Evolutionary conservation across 2,888 invertebrate species (phyloP).

Genomic region (Eristalinus aeneus): DNA sequence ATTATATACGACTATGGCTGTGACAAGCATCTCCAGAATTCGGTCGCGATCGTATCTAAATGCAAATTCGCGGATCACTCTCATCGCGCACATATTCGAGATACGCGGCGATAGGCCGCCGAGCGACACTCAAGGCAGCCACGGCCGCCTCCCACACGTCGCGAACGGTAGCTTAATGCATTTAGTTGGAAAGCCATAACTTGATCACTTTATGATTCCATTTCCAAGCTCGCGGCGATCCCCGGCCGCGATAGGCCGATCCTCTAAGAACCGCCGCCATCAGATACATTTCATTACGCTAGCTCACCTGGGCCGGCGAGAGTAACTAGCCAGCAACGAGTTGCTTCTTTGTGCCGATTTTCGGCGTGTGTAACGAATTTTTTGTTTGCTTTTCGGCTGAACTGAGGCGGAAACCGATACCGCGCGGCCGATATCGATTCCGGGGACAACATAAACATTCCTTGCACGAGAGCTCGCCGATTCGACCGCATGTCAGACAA

Average conservation of each 20-base stretch:
- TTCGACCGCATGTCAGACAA: slow-evolving; percentile 34
- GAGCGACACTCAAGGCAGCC: neutral
- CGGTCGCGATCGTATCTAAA: neutral
- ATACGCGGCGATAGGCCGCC: neutral
- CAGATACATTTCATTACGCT: slow-evolving; percentile 19
- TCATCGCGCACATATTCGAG: neutral
- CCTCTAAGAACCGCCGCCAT: slow-evolving; percentile 10
- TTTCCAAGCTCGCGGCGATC: neutral
- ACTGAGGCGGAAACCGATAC: neutral
- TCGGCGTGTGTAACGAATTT: neutral
- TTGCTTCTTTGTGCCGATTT: neutral
- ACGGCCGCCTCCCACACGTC: neutral
- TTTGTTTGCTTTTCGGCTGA: neutral
- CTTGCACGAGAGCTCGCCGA: neutral
- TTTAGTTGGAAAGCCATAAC: neutral
- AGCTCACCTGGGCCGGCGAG: neutral
- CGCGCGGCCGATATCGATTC: neutral
- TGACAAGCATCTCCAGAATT: neutral
- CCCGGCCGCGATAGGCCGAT: neutral
- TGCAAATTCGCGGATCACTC: neutral
- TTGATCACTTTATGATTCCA: neutral
- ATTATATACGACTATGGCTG: neutral
- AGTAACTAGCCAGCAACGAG: no score
- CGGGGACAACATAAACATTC: neutral
- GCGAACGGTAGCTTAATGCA: neutral